Percentiles rank a stretch among this genome's conserved stretches.
phyloP scores from a whole-genome alignment of 2,888 invertebrate species.

The Drosophila anceps region DNA sequence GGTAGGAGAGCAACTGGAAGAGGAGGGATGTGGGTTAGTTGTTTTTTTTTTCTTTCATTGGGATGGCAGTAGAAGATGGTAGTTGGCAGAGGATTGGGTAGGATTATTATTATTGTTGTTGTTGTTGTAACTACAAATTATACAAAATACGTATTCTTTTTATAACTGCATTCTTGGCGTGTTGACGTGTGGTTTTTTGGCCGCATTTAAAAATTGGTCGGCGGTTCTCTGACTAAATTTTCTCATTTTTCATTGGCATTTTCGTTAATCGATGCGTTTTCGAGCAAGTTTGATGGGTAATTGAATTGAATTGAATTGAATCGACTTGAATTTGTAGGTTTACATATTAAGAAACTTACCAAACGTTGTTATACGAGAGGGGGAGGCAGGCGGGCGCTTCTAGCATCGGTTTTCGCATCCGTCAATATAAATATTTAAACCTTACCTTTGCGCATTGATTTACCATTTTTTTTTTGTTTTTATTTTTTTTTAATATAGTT shows the following conservation, averaged over 20 bases:
- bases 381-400: conserved; percentile 47
- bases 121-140: conserved; percentile 37
- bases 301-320: conserved; percentile 36
- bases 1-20: neutral
- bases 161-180: conserved; percentile 73
- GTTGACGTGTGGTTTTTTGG: conserved; percentile 84
- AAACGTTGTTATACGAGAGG: conserved; percentile 84
- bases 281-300: conserved; percentile 65
- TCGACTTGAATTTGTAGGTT: conserved; percentile 54
- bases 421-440: conserved; percentile 75
- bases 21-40: conserved; percentile 4
- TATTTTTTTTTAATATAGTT: conserved; percentile 7
- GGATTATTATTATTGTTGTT: too few relatives aligned
- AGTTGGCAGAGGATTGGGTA: neutral
- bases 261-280: conserved; percentile 62
- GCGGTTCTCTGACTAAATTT: conserved; percentile 52
- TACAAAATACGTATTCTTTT: conserved; percentile 37
- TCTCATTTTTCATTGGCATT: conserved; percentile 42
- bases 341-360: conserved; percentile 84
- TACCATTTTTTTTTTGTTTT: conserved; percentile 34
- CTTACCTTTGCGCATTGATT: conserved; percentile 82
- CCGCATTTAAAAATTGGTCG: conserved; percentile 40
- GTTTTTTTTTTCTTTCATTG: neutral
- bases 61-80: conserved; percentile 1
- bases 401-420: conserved; percentile 81